Base-by-base conservation (phyloP, 2,113 vertebrate species). In the Ceuthmochares aereus region DNA sequence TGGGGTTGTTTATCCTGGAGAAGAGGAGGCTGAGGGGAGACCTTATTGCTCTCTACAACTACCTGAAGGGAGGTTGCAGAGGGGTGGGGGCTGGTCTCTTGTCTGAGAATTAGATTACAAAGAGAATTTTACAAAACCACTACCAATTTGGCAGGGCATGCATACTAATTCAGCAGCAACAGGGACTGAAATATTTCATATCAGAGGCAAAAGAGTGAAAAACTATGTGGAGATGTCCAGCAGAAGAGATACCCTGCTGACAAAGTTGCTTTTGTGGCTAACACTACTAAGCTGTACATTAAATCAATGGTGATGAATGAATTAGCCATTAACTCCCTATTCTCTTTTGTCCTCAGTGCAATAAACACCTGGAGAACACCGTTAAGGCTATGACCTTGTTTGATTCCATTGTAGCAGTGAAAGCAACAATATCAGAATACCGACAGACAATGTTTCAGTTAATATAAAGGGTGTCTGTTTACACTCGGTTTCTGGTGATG, bases 191-290 rank as follows among this genome's bases (percentile, higher is more conserved):
- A 66, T 7, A 29, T 67, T 93, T 87, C 56, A n/a, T 37, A n/a
- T 42, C 51, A 72, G 56, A 93, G 29, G 29, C 8, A 78, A 68
- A 84, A 91, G 34, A 75, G 60, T 87, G 52, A 82, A 95, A 87
- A 90, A 6, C 11, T 47, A 10, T 0, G 0, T 56, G 21, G 62
- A 75, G 29, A 72, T 52, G 14, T 56, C 34, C 55, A 62, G 21
- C 36, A 96, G 78, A 79, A 68, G 23, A 86, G 36, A 62, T 2
- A n/a, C 7, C 55, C 26, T 78, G 60, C 55, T 12, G 10, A 47
- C 74, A 7, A 45, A 87, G 45, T 58, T 84, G 34, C 18, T 89
- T 91, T 84, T 67, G 47, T 59, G 36, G 47, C 42, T 84, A 7
- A 37, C 9, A 42, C 81, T 63, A 54, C 15, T 34, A 63, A 94